These are phyloP conservation scores for Amphilophus citrinellus DNA, from an alignment of 2,113 vertebrate genomes.

Conservation along the genomic window DNA sequence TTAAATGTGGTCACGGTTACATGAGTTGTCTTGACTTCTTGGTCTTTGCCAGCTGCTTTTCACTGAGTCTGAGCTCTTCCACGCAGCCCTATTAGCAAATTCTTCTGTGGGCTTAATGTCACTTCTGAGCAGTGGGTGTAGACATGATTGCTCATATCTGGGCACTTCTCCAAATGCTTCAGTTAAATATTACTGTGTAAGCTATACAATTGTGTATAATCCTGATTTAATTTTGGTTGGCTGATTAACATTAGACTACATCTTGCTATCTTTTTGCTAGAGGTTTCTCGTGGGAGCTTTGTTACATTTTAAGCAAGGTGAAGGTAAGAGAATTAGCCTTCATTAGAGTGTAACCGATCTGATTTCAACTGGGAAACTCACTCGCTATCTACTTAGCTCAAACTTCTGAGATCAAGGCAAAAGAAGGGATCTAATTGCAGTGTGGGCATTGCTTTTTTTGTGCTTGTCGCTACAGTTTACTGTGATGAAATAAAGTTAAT, in stretches of 20 bases:
- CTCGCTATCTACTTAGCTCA: background rate
- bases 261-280: slow-evolving; percentile 55
- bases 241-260: slow-evolving; percentile 58
- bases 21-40: slow-evolving; percentile 65
- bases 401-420: slow-evolving; percentile 28
- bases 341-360: slow-evolving; percentile 67
- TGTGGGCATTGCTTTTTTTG: slow-evolving; percentile 18
- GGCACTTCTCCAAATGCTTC: slow-evolving; percentile 73
- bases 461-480: slow-evolving; percentile 22
- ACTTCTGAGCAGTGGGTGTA: slow-evolving; percentile 64
- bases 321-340: slow-evolving; percentile 52
- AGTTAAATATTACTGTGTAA: slow-evolving; percentile 60
- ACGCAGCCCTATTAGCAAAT: slow-evolving; percentile 74
- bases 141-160: slow-evolving; percentile 68
- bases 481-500: slow-evolving; percentile 20
- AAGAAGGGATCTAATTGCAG: background rate
- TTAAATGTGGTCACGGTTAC: slow-evolving; percentile 74
- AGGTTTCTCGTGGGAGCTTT: slow-evolving; percentile 68
- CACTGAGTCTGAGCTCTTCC: slow-evolving; percentile 59
- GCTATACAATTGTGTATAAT: slow-evolving; percentile 67
- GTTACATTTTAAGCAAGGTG: slow-evolving; percentile 47
- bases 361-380: slow-evolving; percentile 37
- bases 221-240: slow-evolving; percentile 75
- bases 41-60: slow-evolving; percentile 65
- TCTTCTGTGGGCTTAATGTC: slow-evolving; percentile 75